Evolutionary conservation across 2,113 vertebrate species (phyloP), one percentile per base, ranked within the genome.

Genomic region (Genyomyrus donnyi): DNA sequence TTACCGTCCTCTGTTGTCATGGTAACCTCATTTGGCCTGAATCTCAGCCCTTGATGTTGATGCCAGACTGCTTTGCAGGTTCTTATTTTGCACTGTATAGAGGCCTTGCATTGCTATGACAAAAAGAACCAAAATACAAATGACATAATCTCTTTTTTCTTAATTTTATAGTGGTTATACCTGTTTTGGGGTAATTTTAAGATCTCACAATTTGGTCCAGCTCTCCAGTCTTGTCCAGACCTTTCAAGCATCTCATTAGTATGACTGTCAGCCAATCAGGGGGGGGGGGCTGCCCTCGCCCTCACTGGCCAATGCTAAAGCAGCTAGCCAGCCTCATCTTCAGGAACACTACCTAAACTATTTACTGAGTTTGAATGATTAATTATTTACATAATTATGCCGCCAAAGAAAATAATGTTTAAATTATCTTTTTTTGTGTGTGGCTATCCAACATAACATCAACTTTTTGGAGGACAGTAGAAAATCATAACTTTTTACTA

Each of bases 1-100:
- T 87, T 87, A 87, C 50, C 21, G 5, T 87, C 49, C 85, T 3
- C n/a, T 31, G 85, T 87, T 87, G 85, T 53, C 85, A 87, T 87
- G 50, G 50, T 87, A 87, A 87, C 50, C 50, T 39, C 31, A 50
- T 56, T 87, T 87, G 85, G 49, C 50, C 50, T 35, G 50, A 87
- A 39, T 39, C 27, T 35, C 85, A 87, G 50, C 45, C 45, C 2
- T n/a, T 21, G 50, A 87, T 0, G 1, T 50, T 87, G 31, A 39
- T 53, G 49, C 50, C 49, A 87, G 85, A 49, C 6, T 35, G 2
- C 15, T 19, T 52, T 10, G 15, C 50, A 8, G 31, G 27, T 87
- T 53, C n/a, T 42, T 27, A 19, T 52, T 35, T 85, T 85, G 31
- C 80, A 19, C 31, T 42, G 17, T 83, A 21, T 39, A 49, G 46